Conservation (phyloP, 2,888 invertebrate species). For the Aporophyla lueneburgensis region DNA sequence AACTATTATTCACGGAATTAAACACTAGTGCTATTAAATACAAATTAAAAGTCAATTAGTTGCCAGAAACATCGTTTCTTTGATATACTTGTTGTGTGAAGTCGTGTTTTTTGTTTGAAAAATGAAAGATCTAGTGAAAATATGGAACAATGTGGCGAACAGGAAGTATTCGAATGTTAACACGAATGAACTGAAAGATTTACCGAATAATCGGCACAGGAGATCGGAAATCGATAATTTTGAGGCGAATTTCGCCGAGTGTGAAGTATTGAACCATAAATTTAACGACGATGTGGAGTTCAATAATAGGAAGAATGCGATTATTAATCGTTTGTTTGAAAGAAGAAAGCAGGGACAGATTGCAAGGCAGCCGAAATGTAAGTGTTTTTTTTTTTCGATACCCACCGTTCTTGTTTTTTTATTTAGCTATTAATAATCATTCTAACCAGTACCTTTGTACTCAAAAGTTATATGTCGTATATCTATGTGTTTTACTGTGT, state of each 20-base stretch:
- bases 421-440: not conserved
- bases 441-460: no score
- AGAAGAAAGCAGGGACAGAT: slow-evolving; percentile 79
- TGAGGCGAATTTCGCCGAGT: slow-evolving; percentile 82
- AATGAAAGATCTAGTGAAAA: slow-evolving; percentile 92
- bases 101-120: slow-evolving; percentile 60
- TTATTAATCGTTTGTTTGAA: slow-evolving; percentile 85
- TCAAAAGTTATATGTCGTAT: no score
- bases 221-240: slow-evolving; percentile 79
- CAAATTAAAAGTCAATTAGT: slow-evolving; percentile 66
- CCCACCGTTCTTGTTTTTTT: not conserved
- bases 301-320: slow-evolving; percentile 80
- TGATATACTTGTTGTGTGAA: slow-evolving; percentile 48
- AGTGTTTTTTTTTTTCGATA: slow-evolving; percentile 68
- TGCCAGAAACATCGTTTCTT: slow-evolving; percentile 49
- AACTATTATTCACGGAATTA: slow-evolving; percentile 55
- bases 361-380: slow-evolving; percentile 84
- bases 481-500: no score
- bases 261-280: slow-evolving; percentile 83
- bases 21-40: slow-evolving; percentile 67
- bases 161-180: slow-evolving; percentile 91
- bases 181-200: slow-evolving; percentile 80
- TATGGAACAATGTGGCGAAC: slow-evolving; percentile 90
- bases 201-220: slow-evolving; percentile 79
- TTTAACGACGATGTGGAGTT: slow-evolving; percentile 83